Base-by-base conservation (phyloP, 2,797 vertebrate genomes). In the Capromys pilorides region DNA sequence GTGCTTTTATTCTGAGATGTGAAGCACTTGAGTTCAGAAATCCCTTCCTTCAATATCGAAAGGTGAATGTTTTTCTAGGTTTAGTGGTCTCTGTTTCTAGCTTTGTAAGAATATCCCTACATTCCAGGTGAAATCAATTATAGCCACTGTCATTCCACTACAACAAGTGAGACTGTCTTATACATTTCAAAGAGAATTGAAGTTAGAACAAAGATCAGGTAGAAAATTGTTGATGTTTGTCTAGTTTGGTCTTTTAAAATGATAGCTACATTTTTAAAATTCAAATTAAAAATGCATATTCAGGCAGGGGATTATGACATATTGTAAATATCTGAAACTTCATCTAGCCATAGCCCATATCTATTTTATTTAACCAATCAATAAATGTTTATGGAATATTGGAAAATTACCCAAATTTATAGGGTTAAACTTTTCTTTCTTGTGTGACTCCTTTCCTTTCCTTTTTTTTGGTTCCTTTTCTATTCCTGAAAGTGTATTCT, bases 371-470 rank as follows among this genome's bases (percentile, higher is more conserved):
- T 86, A 92, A 88, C 69, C 45, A 61, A n/a, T 79, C 28, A 88
- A 82, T 51, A 80, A 93, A 86, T 93, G 91, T 94, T 95, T 92
- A 81, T 79, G 87, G 41, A 64, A n/a, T 92, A 66, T 84, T 92
- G 45, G 49, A 51, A 83, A 92, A 61, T 28, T 8, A 86, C 31
- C 11, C 45, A 64, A 88, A 92, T 4, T 49, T 61, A n/a, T 54
- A 78, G 91, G 83, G 21, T 28, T 88, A 39, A 82, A 31, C 19
- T 94, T 59, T 62, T 39, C 45, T 54, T 82, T 33, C 26, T 92
- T 59, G 22, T 18, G 14, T 31, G n/a, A 6, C 39, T 80, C 66
- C 61, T 88, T 90, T 22, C 83, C 28, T 69, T 81, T 91, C 12
- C 22, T 3, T 11, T 73, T 79, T 24, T 77, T 1, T 59, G 80